phyloP scores from a whole-genome alignment of 2,113 vertebrate species.

The Paraplagusia blochii region DNA sequence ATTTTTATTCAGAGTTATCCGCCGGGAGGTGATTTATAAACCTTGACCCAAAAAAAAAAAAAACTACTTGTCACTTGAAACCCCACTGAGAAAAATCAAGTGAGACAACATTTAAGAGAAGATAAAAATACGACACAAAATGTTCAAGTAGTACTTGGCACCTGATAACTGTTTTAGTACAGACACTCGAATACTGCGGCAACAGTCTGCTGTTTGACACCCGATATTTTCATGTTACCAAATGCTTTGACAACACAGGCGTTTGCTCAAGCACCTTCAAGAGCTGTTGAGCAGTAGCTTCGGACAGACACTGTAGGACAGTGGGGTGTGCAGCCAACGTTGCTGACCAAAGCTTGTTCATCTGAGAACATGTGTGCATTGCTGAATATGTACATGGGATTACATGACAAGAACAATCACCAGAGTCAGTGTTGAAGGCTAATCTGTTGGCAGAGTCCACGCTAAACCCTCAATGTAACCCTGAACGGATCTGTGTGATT shows the following conservation, averaged over 20 bases:
- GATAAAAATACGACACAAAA: slow-evolving; percentile 18
- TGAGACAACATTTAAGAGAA: background rate
- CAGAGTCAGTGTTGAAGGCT: slow-evolving; percentile 32
- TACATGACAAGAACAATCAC: slow-evolving; percentile 23
- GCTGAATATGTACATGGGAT: slow-evolving; percentile 25
- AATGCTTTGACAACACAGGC: slow-evolving; percentile 50
- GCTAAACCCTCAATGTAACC: slow-evolving; percentile 15
- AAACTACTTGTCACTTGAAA: too few species aligned
- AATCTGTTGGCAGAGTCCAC: slow-evolving; percentile 38
- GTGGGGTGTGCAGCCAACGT: slow-evolving; percentile 39
- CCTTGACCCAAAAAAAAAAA: too few species aligned
- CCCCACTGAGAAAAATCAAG: too few species aligned
- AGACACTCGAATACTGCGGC: slow-evolving; percentile 28
- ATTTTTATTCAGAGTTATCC: too few species aligned
- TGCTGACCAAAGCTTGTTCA: slow-evolving; percentile 55
- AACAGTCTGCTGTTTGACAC: slow-evolving; percentile 39
- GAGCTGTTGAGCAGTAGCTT: slow-evolving; percentile 50
- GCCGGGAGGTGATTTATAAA: too few species aligned
- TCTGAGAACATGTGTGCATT: slow-evolving; percentile 17
- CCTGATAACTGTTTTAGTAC: slow-evolving; percentile 6
- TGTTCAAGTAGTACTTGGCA: background rate
- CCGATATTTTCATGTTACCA: slow-evolving; percentile 31
- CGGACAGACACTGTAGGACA: slow-evolving; percentile 46
- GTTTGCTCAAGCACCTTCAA: slow-evolving; percentile 39
- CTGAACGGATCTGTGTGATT: slow-evolving; percentile 9